Evolutionary conservation across 2,797 vertebrate species (phyloP), one percentile per base, ranked within the genome.

Genomic region (Chrosomus eos): DNA sequence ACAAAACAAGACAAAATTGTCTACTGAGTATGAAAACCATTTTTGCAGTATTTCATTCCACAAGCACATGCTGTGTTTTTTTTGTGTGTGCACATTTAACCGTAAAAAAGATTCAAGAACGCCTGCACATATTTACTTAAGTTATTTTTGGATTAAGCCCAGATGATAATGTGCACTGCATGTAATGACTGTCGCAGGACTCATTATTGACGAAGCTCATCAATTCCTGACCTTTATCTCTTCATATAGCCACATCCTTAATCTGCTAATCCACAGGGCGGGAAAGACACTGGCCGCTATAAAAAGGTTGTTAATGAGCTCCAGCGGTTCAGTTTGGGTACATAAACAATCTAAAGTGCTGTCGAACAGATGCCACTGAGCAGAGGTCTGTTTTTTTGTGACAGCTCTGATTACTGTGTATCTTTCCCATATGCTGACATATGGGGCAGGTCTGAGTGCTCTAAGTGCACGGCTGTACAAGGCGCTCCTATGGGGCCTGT

Each of bases 371-470:
- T 75, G 77, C 77, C 51, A 51, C 68, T 18, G 71, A 77, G 84
- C 80, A 85, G 78, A 78, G 73, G 68, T 87, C 81, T 53, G 77
- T 64, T 64, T 18, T 58, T 28, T 85, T 45, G 64, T 70, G 81
- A 75, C 83, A 80, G 62, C 73, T 53, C 87, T 89, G 87, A 89
- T 89, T 88, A 89, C 55, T 71, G 60, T 76, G 21, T 19, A 55
- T 79, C 77, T 79, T 64, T 74, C 45, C 74, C 31, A 26, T 60
- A 83, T 51, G 40, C 81, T 84, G 86, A 89, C 88, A 89, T 87
- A 80, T 83, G 81, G 84, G 70, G 84, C 48, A 79, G 87, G 81
- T 75, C 40, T 33, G 79, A 76, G 85, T 70, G 83, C 67, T 85
- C 67, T 89, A 81, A 83, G 77, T 70, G 80, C 67, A 80, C 16